These are phyloP conservation scores for Aythya baeri DNA, from an alignment of 2,113 vertebrate genomes.

Conservation along the genomic window DNA sequence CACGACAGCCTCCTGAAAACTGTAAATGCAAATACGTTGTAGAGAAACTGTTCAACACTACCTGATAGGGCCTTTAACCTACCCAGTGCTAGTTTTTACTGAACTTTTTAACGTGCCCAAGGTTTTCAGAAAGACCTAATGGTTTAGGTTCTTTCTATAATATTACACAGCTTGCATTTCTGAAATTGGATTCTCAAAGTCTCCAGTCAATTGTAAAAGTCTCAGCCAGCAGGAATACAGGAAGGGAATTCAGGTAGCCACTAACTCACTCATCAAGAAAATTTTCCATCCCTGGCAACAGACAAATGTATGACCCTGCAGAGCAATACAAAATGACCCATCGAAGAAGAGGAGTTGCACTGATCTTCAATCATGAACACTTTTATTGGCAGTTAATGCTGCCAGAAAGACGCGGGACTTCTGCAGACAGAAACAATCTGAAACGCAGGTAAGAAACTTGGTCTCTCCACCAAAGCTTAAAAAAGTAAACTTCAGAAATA, in stretches of 20 bases:
- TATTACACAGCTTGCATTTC: background rate
- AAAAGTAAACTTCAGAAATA: background rate
- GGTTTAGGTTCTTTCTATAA: background rate
- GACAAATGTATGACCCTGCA: conserved; percentile 75
- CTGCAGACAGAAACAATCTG: conserved; percentile 83
- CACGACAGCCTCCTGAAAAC: background rate
- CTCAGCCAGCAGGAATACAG: background rate
- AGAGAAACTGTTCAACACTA: background rate
- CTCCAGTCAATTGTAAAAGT: background rate
- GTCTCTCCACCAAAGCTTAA: background rate
- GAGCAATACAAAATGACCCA: conserved; percentile 90
- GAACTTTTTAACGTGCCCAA: background rate
- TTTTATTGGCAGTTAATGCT: conserved; percentile 86
- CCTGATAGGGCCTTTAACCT: background rate
- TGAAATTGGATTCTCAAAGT: background rate
- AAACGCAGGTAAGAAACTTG: conserved; percentile 75
- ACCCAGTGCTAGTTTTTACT: background rate
- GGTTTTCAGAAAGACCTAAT: background rate
- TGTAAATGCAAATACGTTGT: background rate
- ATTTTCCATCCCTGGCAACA: conserved; percentile 25
- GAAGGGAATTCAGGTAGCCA: background rate
- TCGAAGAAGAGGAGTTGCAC: conserved; percentile 83
- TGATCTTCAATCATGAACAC: conserved; percentile 94
- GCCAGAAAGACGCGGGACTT: conserved; percentile 80
- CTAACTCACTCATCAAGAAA: background rate